These are phyloP conservation scores for Agrotis ipsilon DNA, from an alignment of 2,888 invertebrate genomes.

Conservation along the genomic window DNA sequence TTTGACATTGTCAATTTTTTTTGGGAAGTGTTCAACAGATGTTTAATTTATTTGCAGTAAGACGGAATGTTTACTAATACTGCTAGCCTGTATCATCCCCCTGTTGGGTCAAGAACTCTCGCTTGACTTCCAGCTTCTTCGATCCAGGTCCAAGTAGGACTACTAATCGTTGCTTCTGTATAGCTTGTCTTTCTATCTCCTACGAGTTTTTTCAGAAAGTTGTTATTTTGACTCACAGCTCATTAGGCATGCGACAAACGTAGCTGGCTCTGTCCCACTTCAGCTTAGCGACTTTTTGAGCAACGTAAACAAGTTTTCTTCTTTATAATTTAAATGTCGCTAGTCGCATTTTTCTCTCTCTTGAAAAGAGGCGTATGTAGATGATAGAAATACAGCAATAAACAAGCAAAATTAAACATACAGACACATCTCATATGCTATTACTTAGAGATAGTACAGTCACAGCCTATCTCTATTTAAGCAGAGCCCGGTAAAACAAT, in stretches of 20 bases:
- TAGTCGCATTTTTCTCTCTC: not conserved
- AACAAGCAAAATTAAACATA: conserved; percentile 25
- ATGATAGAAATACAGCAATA: not conserved
- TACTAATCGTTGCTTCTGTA: too few species aligned
- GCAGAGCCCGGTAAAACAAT: conserved; percentile 51
- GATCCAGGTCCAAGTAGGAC: too few species aligned
- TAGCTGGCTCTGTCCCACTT: not conserved
- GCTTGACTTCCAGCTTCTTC: too few species aligned
- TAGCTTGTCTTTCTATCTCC: not conserved
- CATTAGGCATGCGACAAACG: not conserved
- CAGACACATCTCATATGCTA: conserved; percentile 1
- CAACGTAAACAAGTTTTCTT: not conserved
- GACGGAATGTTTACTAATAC: too few species aligned
- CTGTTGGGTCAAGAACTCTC: too few species aligned
- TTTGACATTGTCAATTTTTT: too few species aligned
- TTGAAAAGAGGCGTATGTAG: not conserved
- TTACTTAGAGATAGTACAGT: conserved; percentile 19
- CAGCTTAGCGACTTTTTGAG: not conserved
- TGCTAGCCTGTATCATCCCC: too few species aligned
- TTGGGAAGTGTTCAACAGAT: too few species aligned
- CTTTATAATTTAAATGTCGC: not conserved
- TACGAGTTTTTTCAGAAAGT: not conserved
- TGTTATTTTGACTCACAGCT: not conserved
- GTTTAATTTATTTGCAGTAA: too few species aligned
- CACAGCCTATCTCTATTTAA: conserved; percentile 28